These are phyloP conservation scores for Papilio protenor DNA, from an alignment of 2,888 invertebrate genomes.

Conservation along the genomic window DNA sequence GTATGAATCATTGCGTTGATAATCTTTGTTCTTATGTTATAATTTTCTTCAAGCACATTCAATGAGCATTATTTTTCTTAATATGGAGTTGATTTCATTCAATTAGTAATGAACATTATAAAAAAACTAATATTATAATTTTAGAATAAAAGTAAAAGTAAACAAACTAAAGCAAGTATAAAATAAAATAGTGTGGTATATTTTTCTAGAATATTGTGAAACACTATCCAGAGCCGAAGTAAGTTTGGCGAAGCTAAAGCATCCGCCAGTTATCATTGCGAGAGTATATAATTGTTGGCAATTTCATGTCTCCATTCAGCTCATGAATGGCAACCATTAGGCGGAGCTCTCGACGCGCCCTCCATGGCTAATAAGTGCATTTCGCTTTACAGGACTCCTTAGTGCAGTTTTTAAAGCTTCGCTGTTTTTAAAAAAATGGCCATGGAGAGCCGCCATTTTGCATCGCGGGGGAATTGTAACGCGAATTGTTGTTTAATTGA, in stretches of 20 bases:
- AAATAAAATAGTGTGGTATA: neutral
- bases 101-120: neutral
- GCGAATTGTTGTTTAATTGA: slow-evolving; percentile 65
- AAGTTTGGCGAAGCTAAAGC: slow-evolving; percentile 70
- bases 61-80: neutral
- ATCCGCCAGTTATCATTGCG: slow-evolving; percentile 81
- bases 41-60: too few relatives aligned
- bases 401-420: slow-evolving; percentile 75
- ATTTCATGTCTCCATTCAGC: slow-evolving; percentile 81
- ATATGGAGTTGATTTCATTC: too few relatives aligned
- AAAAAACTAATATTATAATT: neutral
- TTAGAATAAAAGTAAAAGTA: neutral
- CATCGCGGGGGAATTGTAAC: slow-evolving; percentile 59
- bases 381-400: slow-evolving; percentile 80
- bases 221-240: slow-evolving; percentile 50
- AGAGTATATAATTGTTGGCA: slow-evolving; percentile 83
- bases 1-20: neutral
- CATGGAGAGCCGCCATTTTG: slow-evolving; percentile 57
- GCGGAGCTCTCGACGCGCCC: slow-evolving; percentile 75
- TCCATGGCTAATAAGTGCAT: slow-evolving; percentile 82
- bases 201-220: slow-evolving; percentile 34
- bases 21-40: neutral
- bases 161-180: neutral
- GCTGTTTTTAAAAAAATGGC: slow-evolving; percentile 63
- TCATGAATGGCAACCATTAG: slow-evolving; percentile 82